Evolutionary conservation across 1,140 invertebrate species (phyloP).

Genomic region (Mya arenaria): DNA sequence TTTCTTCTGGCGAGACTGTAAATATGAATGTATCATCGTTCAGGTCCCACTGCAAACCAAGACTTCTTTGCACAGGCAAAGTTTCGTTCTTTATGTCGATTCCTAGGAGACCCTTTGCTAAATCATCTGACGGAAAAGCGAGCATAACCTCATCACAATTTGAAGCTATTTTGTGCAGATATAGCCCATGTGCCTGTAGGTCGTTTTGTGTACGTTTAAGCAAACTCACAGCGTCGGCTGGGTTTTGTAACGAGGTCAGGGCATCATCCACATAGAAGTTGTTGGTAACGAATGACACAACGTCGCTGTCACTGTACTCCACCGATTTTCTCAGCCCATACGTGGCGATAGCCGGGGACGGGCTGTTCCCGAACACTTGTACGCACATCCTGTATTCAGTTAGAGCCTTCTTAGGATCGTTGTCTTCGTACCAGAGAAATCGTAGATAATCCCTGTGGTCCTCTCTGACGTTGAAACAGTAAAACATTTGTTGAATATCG

Average conservation of each 20-base stretch:
- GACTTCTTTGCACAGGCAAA: conserved; percentile 36
- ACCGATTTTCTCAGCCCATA: conserved; percentile 14
- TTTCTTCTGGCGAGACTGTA: conserved; percentile 8
- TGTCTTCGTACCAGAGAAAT: conserved; percentile 40
- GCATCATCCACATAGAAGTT: conserved; percentile 62
- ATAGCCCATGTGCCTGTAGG: conserved; percentile 20
- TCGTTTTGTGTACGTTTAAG: conserved; percentile 1
- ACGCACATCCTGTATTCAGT: conserved; percentile 52
- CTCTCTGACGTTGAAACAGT: conserved; percentile 8
- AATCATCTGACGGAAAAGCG: conserved; percentile 15
- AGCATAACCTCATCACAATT: conserved; percentile 48
- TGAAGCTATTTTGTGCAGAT: conserved; percentile 49
- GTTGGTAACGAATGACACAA: conserved; percentile 18
- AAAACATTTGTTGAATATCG: conserved; percentile 51
- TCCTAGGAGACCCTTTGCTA: not conserved
- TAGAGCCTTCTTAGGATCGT: not conserved
- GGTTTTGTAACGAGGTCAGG: conserved; percentile 2
- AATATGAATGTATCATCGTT: conserved; percentile 53
- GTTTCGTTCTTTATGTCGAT: not conserved
- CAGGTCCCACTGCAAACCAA: conserved; percentile 51
- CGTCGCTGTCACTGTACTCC: not conserved
- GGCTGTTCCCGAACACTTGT: not conserved
- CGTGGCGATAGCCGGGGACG: conserved; percentile 29
- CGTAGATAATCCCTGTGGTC: conserved; percentile 43
- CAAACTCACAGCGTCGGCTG: conserved; percentile 11